Conservation (phyloP, 2,113 vertebrate genomes). For the Sander vitreus region DNA sequence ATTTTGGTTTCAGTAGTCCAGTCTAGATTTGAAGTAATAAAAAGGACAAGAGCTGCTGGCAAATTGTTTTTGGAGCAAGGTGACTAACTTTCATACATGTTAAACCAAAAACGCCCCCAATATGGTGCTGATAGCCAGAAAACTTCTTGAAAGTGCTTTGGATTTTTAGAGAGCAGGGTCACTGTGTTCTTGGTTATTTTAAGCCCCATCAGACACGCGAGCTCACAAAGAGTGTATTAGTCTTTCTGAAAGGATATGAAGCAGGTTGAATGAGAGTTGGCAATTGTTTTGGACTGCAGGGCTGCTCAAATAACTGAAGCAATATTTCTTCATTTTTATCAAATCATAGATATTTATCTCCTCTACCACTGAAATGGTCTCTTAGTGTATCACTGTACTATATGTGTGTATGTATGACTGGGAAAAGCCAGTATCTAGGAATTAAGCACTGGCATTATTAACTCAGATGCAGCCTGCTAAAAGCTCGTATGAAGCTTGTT, state of each 20-base stretch:
- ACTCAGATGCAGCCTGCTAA: slow-evolving; percentile 1
- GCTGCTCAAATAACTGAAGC: slow-evolving; percentile 39
- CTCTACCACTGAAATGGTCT: slow-evolving; percentile 15
- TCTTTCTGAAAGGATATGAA: slow-evolving; percentile 62
- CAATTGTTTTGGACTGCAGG: slow-evolving; percentile 35
- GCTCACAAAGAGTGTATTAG: slow-evolving; percentile 47
- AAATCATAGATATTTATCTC: slow-evolving; percentile 57
- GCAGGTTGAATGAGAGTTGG: slow-evolving; percentile 48
- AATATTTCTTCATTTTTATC: slow-evolving; percentile 43
- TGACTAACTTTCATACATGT: slow-evolving; percentile 14
- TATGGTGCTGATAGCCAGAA: slow-evolving; percentile 24
- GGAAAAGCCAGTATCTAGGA: slow-evolving; percentile 15
- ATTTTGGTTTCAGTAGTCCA: slow-evolving; percentile 5
- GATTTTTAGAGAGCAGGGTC: slow-evolving; percentile 42
- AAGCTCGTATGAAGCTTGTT: slow-evolving; percentile 15
- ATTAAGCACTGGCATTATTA: slow-evolving; percentile 31
- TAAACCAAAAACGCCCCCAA: neutral
- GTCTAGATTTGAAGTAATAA: neutral
- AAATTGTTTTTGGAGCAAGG: neutral
- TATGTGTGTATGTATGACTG: neutral
- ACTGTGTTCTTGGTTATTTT: slow-evolving; percentile 54
- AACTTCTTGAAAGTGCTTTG: slow-evolving; percentile 38
- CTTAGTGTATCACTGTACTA: neutral
- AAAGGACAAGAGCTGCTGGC: neutral
- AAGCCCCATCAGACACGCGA: slow-evolving; percentile 44